Base-by-base conservation (phyloP, 2,797 vertebrate genomes). In the Ibycter americanus region DNA sequence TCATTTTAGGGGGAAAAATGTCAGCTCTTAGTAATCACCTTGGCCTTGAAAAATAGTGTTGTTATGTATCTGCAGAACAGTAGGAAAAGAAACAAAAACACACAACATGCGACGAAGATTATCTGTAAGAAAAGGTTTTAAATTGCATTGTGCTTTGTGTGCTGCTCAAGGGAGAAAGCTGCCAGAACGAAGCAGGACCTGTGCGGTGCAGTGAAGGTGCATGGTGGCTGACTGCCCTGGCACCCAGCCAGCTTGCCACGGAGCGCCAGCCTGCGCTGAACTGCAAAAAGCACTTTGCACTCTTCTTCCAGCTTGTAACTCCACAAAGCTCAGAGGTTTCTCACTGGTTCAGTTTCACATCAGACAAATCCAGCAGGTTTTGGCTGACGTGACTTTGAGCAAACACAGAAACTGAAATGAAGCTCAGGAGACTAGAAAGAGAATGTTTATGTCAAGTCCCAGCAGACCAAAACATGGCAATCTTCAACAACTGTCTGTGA, bases 401-500 rank as follows among this genome's bases (percentile, higher is more conserved):
- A 88, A 82, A 83, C 27, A 81, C 27, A 54, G 85, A 91, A 92
- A 67, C 4, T 2, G 1, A 85, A 93, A 72, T 44, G 34, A 73
- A 92, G 58, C 34, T 81, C 8, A 1, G 12, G 38, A 83, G 58
- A 66, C 10, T 15, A 76, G 46, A 86, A 93, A 34, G 36, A 68
- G 46, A 68, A 91, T 38, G 23, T 72, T 83, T 83, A 74, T 65
- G 31, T 88, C 72, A 95, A 91, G 34, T 11, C 31, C 14, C 26
- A 72, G 72, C 32, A 93, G 95, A 91, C 3, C 4, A 62, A 88
- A 93, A n/a, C 58, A 58, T 15, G 8, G 4, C 19, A 68, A 19
- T 55, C 61, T 81, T 74, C 46, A 83, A 59, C 68, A 92, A 36
- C 4, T 84, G 52, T 67, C 77, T 78, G 82, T 91, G 81, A 97